Percentiles rank a stretch among this genome's conserved stretches.
These are phyloP conservation scores for Phycodurus eques DNA, from an alignment of 2,113 vertebrate species.

Conservation along the genomic window DNA sequence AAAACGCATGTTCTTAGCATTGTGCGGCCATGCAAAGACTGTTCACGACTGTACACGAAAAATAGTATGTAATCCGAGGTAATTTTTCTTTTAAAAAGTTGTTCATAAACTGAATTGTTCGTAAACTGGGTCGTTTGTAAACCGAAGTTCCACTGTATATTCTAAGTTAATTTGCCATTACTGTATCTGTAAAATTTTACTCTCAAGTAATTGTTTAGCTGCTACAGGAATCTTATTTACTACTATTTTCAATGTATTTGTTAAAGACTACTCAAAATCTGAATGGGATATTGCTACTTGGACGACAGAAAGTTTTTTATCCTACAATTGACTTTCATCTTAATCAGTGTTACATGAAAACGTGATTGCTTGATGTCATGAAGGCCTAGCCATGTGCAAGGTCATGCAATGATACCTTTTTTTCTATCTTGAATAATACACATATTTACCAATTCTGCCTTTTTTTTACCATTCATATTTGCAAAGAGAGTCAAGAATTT, in stretches of 20 bases:
- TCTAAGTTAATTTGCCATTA: background rate
- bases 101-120: no score
- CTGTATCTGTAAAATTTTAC: background rate
- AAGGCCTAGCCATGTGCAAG: background rate
- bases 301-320: background rate
- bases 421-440: no score
- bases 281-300: background rate
- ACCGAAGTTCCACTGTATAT: constrained; percentile 1
- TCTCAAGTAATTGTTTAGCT: background rate
- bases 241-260: background rate
- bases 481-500: no score
- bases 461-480: no score
- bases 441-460: no score
- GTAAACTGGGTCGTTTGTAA: no score
- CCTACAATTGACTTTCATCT: background rate
- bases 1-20: no score
- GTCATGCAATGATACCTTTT: background rate
- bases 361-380: background rate
- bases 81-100: no score
- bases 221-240: background rate
- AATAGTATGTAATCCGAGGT: no score
- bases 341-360: background rate
- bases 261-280: background rate
- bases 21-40: no score
- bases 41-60: no score